phyloP scores from a whole-genome alignment of 2,113 vertebrate species.

The Phalacrocorax brasilianus region DNA sequence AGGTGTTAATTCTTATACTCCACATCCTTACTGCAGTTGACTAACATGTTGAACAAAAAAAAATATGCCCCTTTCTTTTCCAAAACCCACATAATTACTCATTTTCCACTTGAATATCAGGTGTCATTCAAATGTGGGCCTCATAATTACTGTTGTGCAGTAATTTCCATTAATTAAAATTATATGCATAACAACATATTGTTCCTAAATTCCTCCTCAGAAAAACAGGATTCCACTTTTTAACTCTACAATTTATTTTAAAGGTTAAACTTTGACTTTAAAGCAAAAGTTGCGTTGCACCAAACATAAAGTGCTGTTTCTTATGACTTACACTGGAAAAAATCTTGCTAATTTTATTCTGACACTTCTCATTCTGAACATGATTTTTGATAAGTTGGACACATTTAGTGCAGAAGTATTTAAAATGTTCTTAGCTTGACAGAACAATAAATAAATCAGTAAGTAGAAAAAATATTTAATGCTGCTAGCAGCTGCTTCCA shows the following conservation, averaged over 20 bases:
- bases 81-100: neutral
- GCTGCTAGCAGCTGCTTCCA: neutral
- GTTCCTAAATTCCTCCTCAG: neutral
- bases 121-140: constrained; percentile 13
- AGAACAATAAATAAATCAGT: constrained; percentile 42
- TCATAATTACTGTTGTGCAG: neutral
- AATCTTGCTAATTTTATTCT: constrained; percentile 41
- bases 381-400: constrained; percentile 21
- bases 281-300: neutral
- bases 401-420: constrained; percentile 8
- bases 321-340: constrained; percentile 14
- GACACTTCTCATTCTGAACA: constrained; percentile 3
- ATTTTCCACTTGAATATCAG: constrained; percentile 36
- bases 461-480: constrained; percentile 11
- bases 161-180: constrained; percentile 22
- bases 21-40: neutral
- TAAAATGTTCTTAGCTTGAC: constrained; percentile 35
- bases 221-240: neutral
- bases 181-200: neutral
- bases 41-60: constrained; percentile 1
- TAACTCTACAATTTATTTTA: neutral
- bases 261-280: constrained; percentile 10
- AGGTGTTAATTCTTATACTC: neutral
- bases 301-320: constrained; percentile 14
- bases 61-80: neutral